Evolutionary conservation across 2,888 invertebrate species (phyloP).

Genomic region (Eupithecia subumbrata): DNA sequence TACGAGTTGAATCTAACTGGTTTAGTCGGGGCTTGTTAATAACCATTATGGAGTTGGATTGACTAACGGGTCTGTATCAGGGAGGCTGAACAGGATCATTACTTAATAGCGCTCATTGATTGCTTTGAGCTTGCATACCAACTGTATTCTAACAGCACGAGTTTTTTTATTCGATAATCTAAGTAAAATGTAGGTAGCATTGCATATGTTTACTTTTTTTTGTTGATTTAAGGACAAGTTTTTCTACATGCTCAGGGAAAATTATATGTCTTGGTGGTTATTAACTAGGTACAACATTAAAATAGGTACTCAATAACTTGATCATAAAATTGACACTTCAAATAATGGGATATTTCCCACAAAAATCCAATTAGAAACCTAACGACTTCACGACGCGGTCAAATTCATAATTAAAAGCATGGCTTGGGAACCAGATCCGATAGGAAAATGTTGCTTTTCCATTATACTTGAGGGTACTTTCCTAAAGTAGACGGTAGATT

Average conservation of each 20-base stretch:
- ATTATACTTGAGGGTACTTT: constrained; percentile 67
- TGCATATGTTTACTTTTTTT: too few relatives aligned
- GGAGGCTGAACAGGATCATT: constrained; percentile 23
- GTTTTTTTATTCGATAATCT: background rate
- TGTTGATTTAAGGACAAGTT: background rate
- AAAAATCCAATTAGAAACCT: constrained; percentile 20
- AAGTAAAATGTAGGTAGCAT: too few relatives aligned
- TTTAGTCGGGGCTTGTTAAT: constrained; percentile 55
- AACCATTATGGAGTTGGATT: constrained; percentile 58
- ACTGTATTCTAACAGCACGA: background rate
- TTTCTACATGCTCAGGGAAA: background rate
- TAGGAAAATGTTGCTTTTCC: constrained; percentile 73
- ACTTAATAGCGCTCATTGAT: constrained; percentile 13
- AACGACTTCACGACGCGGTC: constrained; percentile 48
- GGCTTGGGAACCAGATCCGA: constrained; percentile 64
- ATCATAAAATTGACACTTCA: background rate
- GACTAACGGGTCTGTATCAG: constrained; percentile 41
- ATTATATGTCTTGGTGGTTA: background rate
- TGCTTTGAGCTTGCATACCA: background rate
- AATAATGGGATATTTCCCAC: background rate
- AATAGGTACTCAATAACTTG: background rate
- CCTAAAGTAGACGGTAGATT: constrained; percentile 50
- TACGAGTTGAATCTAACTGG: constrained; percentile 53
- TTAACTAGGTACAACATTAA: background rate
- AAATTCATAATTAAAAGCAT: constrained; percentile 73